Conservation (phyloP, 2,888 invertebrate species). For the Harpalus rubripes region DNA sequence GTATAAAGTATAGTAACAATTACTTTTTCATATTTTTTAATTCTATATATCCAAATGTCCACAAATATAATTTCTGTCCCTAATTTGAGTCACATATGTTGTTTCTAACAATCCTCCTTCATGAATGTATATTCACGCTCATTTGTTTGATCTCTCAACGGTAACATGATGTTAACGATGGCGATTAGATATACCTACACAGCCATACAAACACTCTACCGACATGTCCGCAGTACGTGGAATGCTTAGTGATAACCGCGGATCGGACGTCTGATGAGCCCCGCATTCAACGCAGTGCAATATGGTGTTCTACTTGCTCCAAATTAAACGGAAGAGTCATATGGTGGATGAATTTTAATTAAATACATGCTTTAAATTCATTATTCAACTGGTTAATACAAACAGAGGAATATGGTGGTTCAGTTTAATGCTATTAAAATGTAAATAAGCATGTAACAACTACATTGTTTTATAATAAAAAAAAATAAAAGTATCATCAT, state of each 20-base stretch:
- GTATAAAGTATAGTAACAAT: no score
- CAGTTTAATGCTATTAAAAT: not conserved
- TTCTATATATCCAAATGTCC: not conserved
- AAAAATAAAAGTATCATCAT: not conserved
- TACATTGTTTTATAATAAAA: not conserved
- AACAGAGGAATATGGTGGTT: not conserved
- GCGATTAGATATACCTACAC: conserved; percentile 52
- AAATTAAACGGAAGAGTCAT: conserved; percentile 26
- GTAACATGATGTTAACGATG: conserved; percentile 53
- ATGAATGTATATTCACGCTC: conserved; percentile 39
- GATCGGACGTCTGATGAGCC: not conserved
- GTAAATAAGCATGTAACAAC: not conserved
- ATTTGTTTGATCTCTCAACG: conserved; percentile 58
- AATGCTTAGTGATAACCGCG: conserved; percentile 31
- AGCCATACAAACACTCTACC: conserved; percentile 28
- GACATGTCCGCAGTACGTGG: conserved; percentile 13
- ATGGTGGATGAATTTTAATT: conserved; percentile 35
- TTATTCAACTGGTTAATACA: not conserved
- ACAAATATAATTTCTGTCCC: not conserved
- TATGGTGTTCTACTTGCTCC: conserved; percentile 25
- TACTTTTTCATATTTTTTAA: not conserved
- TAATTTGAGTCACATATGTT: conserved; percentile 24
- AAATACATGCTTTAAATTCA: conserved; percentile 15
- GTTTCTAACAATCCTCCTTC: not conserved
- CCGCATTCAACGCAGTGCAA: conserved; percentile 20